Evolutionary conservation across 2,113 vertebrate genomes (phyloP), one percentile per base, ranked within the genome.

Genomic region (Motacilla tschutschensis): DNA sequence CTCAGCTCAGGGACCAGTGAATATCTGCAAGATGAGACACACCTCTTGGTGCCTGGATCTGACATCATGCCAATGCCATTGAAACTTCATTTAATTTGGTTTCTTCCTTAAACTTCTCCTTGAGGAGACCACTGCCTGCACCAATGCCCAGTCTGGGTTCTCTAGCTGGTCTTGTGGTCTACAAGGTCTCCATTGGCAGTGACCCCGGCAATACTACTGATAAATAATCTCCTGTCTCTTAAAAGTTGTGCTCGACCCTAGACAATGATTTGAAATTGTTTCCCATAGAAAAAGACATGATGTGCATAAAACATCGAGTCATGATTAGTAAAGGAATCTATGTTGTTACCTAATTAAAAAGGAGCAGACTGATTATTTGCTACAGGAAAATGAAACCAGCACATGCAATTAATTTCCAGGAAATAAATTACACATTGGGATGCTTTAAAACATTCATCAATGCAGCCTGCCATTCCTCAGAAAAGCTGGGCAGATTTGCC

Each of bases 321-420:
- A 36, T 44, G 62, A 87, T 90, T 88, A 85, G 67, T 44, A 79
- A 71, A 92, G 71, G 71, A 86, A 87, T 90, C 79, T 90, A 14
- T 72, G 81, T 79, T 92, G 88, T 50, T 91, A 44, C 74, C 87
- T 94, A 92, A 94, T 95, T 93, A 95, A 92, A 87, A 93, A 65
- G 59, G 77, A 93, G 74, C 65, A 91, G 82, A 47, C 78, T 87
- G 82, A 94, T 92, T 93, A 79, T 81, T 95, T 26, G 8, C 79
- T 79, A 82, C 77, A 90, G 84, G 80, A 93, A 93, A 95, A 88
- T 90, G 77, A 94, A 95, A 89, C 73, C 33, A 87, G 86, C 79
- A 84, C 40, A 76, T 83, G 74, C 71, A 94, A 87, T 94, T 95
- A 93, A 95, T 94, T 95, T 93, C 65, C 80, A 90, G 72, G 79